phyloP scores from a whole-genome alignment of 2,113 vertebrate species.

The Reinhardtius hippoglossoides region DNA sequence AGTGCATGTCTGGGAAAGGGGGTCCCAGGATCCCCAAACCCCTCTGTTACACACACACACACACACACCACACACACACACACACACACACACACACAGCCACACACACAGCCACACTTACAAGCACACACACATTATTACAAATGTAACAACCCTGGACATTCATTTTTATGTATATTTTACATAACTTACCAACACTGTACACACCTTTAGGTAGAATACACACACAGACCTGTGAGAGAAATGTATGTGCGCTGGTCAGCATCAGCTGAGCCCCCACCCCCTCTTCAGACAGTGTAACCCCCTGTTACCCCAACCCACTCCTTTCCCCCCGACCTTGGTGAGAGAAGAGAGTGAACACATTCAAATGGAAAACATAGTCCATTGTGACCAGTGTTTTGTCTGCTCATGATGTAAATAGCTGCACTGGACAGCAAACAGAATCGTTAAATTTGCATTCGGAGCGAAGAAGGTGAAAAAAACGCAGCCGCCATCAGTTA shows the following conservation, averaged over 20 bases:
- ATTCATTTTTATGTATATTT: slow-evolving; percentile 84
- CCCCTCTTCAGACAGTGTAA: slow-evolving; percentile 41
- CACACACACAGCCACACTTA: slow-evolving; percentile 5
- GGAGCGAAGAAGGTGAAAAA: slow-evolving; percentile 50
- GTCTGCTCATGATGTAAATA: slow-evolving; percentile 78
- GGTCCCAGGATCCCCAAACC: slow-evolving; percentile 89
- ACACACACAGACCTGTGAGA: slow-evolving; percentile 75
- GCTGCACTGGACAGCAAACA: slow-evolving; percentile 64
- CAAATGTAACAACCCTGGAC: background rate
- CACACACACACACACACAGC: slow-evolving; percentile 8
- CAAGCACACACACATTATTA: slow-evolving; percentile 1
- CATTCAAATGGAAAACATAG: slow-evolving; percentile 81
- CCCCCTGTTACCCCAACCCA: slow-evolving; percentile 29
- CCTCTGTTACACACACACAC: slow-evolving; percentile 28
- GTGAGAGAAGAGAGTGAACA: slow-evolving; percentile 68
- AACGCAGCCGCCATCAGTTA: slow-evolving; percentile 36
- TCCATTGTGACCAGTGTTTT: slow-evolving; percentile 71
- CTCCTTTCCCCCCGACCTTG: slow-evolving; percentile 26
- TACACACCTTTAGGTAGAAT: slow-evolving; percentile 66
- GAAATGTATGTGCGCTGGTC: slow-evolving; percentile 87
- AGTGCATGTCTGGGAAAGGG: slow-evolving; percentile 96
- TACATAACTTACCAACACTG: slow-evolving; percentile 83
- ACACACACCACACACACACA: slow-evolving; percentile 39
- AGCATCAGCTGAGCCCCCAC: slow-evolving; percentile 81
- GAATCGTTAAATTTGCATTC: slow-evolving; percentile 47